Evolutionary conservation across 2,888 invertebrate species (phyloP).

Genomic region (Eupsilia transversa): DNA sequence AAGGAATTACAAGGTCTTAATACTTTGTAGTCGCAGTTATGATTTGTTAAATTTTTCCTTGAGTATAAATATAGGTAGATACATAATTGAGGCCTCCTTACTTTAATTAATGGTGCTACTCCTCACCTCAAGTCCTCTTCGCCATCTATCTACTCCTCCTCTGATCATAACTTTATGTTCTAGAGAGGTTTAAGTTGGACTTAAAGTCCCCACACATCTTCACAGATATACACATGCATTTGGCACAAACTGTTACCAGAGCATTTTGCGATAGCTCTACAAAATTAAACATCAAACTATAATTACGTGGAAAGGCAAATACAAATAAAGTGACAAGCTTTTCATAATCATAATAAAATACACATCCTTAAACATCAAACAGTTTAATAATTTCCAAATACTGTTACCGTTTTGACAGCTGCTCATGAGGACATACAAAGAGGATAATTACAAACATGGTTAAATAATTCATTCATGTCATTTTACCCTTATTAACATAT

Average conservation of each 20-base stretch:
- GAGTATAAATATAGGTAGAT: not conserved
- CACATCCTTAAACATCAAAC: constrained; percentile 34
- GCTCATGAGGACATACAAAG: constrained; percentile 8
- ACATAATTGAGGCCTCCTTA: not conserved
- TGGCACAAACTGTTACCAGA: not conserved
- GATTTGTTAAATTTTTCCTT: constrained; percentile 23
- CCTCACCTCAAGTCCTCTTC: not conserved
- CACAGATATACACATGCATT: not conserved
- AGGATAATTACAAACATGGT: constrained; percentile 38
- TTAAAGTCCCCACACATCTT: not conserved
- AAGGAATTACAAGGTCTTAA: constrained; percentile 60
- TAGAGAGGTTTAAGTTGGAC: not conserved
- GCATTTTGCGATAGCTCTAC: not conserved
- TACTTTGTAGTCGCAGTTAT: constrained; percentile 36
- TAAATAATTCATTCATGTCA: constrained; percentile 23
- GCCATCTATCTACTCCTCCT: not conserved
- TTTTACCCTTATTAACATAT: not conserved
- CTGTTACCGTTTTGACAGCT: constrained; percentile 38
- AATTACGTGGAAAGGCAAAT: not conserved
- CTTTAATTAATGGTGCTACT: not conserved
- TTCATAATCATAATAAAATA: constrained; percentile 24
- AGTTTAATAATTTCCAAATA: constrained; percentile 37
- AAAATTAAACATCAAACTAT: not conserved
- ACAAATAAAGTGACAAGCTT: constrained; percentile 11
- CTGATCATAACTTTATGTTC: not conserved